phyloP scores from a whole-genome alignment of 2,113 vertebrate genomes.

The Smithornis capensis region DNA sequence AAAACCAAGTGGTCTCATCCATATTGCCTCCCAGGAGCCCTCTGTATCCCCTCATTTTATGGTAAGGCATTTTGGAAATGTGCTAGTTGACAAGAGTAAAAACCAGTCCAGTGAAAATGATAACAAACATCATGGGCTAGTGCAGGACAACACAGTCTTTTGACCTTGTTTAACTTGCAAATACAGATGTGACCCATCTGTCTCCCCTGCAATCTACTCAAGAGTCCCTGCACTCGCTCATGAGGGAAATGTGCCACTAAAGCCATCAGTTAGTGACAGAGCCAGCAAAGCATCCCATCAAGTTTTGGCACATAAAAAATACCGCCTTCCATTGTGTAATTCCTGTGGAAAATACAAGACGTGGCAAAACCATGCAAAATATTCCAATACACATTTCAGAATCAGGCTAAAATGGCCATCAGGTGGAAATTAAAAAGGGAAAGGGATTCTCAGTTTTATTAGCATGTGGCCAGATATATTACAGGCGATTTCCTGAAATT shows the following conservation, averaged over 20 bases:
- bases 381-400: not conserved
- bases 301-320: not conserved
- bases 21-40: not conserved
- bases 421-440: not conserved
- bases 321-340: not conserved
- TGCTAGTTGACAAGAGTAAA: not conserved
- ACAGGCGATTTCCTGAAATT: not conserved
- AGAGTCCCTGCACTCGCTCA: not conserved
- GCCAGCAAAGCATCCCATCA: not conserved
- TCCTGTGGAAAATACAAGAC: not conserved
- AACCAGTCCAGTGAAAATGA: not conserved
- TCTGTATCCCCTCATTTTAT: not conserved
- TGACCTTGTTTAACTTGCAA: not conserved
- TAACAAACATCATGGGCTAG: not conserved
- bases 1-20: not conserved
- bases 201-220: not conserved
- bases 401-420: not conserved
- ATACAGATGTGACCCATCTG: conserved; percentile 4
- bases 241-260: not conserved
- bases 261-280: not conserved
- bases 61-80: not conserved
- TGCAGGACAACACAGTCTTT: not conserved
- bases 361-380: not conserved
- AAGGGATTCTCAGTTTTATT: not conserved
- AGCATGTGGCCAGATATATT: not conserved